Conservation (phyloP, 1,140 invertebrate species). For the Ruditapes philippinarum region DNA sequence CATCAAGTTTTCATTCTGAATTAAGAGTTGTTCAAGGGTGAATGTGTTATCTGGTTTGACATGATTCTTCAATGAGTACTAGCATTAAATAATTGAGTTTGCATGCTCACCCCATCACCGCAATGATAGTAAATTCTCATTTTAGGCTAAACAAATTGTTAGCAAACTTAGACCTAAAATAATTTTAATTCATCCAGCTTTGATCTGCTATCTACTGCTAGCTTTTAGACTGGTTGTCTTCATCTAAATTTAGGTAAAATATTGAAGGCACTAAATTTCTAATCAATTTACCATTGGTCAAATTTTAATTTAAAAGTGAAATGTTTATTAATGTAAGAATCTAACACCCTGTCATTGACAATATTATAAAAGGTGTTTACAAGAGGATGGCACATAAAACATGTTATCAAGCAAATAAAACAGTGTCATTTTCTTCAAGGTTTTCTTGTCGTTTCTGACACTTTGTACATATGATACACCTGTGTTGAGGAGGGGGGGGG, state of each 20-base stretch:
- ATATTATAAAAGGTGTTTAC: not conserved
- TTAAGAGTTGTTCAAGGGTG: too few relatives aligned
- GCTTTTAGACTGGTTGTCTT: not conserved
- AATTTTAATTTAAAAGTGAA: not conserved
- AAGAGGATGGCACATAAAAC: not conserved
- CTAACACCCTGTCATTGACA: not conserved
- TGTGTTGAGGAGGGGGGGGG: not conserved
- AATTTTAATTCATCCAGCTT: not conserved
- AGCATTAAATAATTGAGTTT: too few relatives aligned
- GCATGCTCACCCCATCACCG: too few relatives aligned
- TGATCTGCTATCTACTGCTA: not conserved
- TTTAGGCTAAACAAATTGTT: not conserved
- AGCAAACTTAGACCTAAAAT: constrained; percentile 28
- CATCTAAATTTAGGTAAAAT: not conserved
- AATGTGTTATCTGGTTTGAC: constrained; percentile 4
- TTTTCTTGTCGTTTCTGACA: not conserved
- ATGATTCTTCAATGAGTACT: too few relatives aligned
- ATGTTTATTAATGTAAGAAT: not conserved
- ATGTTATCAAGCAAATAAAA: not conserved
- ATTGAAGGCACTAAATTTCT: not conserved
- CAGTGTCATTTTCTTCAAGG: not conserved
- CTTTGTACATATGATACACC: not conserved
- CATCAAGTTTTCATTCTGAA: too few relatives aligned
- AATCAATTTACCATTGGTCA: constrained; percentile 23
- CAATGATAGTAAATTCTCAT: constrained; percentile 30